Base-by-base conservation (phyloP, 2,113 vertebrate genomes). In the Mastomys coucha region DNA sequence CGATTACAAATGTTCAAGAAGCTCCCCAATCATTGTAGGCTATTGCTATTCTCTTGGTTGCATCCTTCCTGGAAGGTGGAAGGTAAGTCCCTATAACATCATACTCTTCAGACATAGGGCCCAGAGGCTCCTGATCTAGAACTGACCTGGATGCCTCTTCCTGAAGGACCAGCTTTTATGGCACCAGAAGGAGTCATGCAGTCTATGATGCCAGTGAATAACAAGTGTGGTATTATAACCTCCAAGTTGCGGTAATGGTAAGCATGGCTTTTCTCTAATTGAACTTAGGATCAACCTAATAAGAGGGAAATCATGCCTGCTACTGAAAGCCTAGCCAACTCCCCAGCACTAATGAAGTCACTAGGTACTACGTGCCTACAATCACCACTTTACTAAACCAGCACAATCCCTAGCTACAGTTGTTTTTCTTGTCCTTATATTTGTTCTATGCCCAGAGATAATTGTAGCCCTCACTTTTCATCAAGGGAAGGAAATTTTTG, bases 61-160 rank as follows among this genome's bases (percentile, higher is more conserved):
- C 7, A 3, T 0, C 56, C 12, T 12, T 11, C 36, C n/a, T 0
- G 12, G 26, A 12, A 60, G 2, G 6, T 28, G 36, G 36, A 60
- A 26, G 36, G 11, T 26, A 82, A 82, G 19, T 82, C 22, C 36
- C 56, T 60, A 8, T 39, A 26, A 58, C 5, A 39, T 6, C 6
- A 39, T 39, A 28, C 3, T 8, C 56, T 39, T 39, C 22, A 82
- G 80, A 39, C 12, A 81, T 4, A 24, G n/a, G 36, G 2, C n/a
- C 6, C 53, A 39, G 36, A 39, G 22, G 53, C 12, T 20, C 22
- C 56, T 60, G 53, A 26, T 22, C 22, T 26, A 3, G 12, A 60
- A 60, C 13, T 39, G 36, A 60, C 80, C 6, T 39, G 36, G 16
- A 60, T 39, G 6, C 22, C 56, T 60, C 20, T 36, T 39, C 80